Evolutionary conservation across 2,888 invertebrate genomes (phyloP).

Genomic region (Pterostichus madidus): DNA sequence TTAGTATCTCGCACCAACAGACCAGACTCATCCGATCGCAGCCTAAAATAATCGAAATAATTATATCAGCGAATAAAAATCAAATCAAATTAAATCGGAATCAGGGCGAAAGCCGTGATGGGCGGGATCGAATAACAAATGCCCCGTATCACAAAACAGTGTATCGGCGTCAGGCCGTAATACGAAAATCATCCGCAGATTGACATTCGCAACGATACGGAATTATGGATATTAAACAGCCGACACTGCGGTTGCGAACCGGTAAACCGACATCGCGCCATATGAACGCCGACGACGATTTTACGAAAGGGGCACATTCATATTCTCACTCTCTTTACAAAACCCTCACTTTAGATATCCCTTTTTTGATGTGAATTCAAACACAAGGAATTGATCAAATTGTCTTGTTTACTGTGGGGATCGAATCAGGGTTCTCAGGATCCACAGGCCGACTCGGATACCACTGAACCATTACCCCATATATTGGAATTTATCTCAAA

Average conservation of each 20-base stretch:
- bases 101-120: conserved; percentile 24
- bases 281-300: conserved; percentile 1
- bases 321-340: not conserved
- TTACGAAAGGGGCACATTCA: not conserved
- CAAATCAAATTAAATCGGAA: conserved; percentile 60
- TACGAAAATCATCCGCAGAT: conserved; percentile 64
- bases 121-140: conserved; percentile 54
- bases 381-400: too few relatives aligned
- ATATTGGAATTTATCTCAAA: too few relatives aligned
- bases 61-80: conserved; percentile 57
- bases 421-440: too few relatives aligned
- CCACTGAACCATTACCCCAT: too few relatives aligned
- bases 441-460: too few relatives aligned
- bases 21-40: conserved; percentile 10
- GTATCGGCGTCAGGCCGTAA: conserved; percentile 63
- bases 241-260: conserved; percentile 43
- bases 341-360: too few relatives aligned
- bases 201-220: conserved; percentile 63
- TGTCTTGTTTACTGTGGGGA: too few relatives aligned
- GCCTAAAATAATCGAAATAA: conserved; percentile 57
- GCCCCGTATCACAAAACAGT: conserved; percentile 61
- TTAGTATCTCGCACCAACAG: conserved; percentile 34
- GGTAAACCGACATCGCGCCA: conserved; percentile 27
- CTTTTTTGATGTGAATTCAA: too few relatives aligned
- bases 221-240: conserved; percentile 65